phyloP scores from a whole-genome alignment of 2,888 invertebrate genomes.

The Zonitis immaculata region DNA sequence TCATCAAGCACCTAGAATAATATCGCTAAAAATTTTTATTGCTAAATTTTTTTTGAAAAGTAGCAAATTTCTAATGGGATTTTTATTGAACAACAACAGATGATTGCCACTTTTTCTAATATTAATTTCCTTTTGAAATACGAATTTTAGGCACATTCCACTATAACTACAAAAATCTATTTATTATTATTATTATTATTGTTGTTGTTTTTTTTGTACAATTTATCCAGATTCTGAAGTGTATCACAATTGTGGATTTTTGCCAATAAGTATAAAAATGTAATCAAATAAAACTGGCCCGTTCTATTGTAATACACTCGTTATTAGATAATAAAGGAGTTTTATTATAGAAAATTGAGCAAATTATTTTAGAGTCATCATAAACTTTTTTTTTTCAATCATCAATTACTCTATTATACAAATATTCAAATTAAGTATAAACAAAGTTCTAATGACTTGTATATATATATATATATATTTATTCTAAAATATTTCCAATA shows the following conservation, averaged over 20 bases:
- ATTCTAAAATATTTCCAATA: background rate
- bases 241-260: background rate
- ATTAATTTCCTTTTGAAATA: too few relatives aligned
- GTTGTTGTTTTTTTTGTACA: background rate
- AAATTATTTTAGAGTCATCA: slow-evolving; percentile 16
- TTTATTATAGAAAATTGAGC: slow-evolving; percentile 18
- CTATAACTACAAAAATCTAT: too few relatives aligned
- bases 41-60: too few relatives aligned
- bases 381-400: too few relatives aligned
- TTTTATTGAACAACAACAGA: too few relatives aligned
- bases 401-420: slow-evolving; percentile 14
- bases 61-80: too few relatives aligned
- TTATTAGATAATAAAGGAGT: slow-evolving; percentile 5
- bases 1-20: slow-evolving; percentile 17
- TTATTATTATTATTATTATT: too few relatives aligned
- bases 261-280: background rate
- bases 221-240: background rate
- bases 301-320: background rate
- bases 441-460: slow-evolving; percentile 17
- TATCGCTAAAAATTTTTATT: slow-evolving; percentile 10
- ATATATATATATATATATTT: too few relatives aligned
- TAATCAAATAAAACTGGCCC: too few relatives aligned
- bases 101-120: too few relatives aligned
- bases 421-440: slow-evolving; percentile 19
- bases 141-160: background rate